Conservation (phyloP, 2,888 invertebrate genomes). For the Cryptus viduatorius region DNA sequence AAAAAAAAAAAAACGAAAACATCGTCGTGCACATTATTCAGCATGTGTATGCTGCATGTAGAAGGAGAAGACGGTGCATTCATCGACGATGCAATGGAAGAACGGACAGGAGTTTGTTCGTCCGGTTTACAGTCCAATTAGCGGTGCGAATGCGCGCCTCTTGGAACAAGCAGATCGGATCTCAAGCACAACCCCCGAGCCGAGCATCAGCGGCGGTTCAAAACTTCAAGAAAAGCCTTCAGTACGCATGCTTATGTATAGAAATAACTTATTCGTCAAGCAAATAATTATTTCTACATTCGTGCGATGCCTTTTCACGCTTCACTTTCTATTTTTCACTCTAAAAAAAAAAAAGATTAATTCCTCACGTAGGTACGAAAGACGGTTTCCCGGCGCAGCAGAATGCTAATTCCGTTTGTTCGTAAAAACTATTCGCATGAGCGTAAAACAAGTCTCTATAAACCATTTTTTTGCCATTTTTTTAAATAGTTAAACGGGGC, state of each 20-base stretch:
- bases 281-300: constrained; percentile 31
- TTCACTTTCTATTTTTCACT: constrained; percentile 28
- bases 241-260: constrained; percentile 84
- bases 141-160: constrained; percentile 81
- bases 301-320: constrained; percentile 19
- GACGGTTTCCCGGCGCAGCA: no score
- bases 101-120: constrained; percentile 83
- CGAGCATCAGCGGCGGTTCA: constrained; percentile 79
- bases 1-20: constrained; percentile 41
- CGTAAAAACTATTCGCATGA: no score
- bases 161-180: constrained; percentile 82
- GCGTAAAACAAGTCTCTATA: no score
- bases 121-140: constrained; percentile 80
- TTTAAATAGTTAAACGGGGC: no score
- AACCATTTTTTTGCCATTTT: no score
- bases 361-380: no score
- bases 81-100: constrained; percentile 81
- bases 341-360: no score
- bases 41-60: constrained; percentile 85
- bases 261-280: constrained; percentile 67
- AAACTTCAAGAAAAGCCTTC: constrained; percentile 80
- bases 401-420: no score
- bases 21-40: constrained; percentile 70
- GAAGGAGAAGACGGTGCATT: constrained; percentile 80
- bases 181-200: constrained; percentile 81